Conservation (phyloP, 2,797 vertebrate species). For the Poeciliopsis presidionis region DNA sequence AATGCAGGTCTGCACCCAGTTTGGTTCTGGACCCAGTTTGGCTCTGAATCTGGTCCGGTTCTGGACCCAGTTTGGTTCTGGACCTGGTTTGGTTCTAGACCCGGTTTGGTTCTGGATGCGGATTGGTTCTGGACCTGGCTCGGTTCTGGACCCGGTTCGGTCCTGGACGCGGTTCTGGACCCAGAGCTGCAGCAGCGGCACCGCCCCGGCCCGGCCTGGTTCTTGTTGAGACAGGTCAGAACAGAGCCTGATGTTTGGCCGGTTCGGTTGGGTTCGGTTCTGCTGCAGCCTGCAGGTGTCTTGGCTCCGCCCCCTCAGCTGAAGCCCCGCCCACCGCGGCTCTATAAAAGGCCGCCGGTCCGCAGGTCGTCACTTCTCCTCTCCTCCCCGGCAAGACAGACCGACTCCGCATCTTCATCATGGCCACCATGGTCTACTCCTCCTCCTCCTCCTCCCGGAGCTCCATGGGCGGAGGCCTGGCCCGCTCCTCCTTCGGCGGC, state of each 20-base stretch:
- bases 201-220: neutral
- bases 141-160: neutral
- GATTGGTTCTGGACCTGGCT: rapidly evolving
- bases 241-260: neutral
- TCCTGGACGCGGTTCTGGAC: no score
- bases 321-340: conserved; percentile 26
- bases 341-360: conserved; percentile 30
- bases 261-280: neutral
- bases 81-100: no score
- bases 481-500: neutral
- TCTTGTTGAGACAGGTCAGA: neutral
- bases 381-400: conserved; percentile 43
- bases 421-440: neutral
- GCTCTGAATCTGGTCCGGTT: no score
- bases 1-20: no score
- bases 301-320: conserved; percentile 9
- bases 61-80: no score
- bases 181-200: neutral
- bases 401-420: conserved; percentile 24
- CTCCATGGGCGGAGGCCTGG: neutral
- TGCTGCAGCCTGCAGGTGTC: neutral
- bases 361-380: conserved; percentile 44
- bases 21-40: neutral
- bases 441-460: neutral
- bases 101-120: rapidly evolving